phyloP scores from a whole-genome alignment of 1,140 invertebrate genomes.

The Triops longicaudatus region DNA sequence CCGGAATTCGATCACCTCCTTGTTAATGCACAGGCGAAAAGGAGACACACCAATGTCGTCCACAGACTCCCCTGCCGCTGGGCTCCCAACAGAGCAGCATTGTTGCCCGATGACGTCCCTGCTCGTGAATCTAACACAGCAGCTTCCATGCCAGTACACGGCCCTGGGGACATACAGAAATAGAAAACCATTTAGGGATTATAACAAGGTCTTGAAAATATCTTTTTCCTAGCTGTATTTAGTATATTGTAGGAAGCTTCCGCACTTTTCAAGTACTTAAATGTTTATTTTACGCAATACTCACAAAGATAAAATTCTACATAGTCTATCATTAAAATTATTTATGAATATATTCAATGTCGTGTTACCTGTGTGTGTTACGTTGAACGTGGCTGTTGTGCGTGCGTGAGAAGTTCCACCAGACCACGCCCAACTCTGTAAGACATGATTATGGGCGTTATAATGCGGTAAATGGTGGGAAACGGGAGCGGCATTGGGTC shows the following conservation, averaged over 20 bases:
- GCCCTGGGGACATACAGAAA: slow-evolving; percentile 19
- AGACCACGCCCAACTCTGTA: neutral
- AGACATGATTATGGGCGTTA: neutral
- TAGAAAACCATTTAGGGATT: neutral
- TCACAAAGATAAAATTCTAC: no score
- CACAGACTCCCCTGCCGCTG: slow-evolving; percentile 1
- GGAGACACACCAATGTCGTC: slow-evolving; percentile 1
- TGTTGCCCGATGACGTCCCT: slow-evolving; percentile 22
- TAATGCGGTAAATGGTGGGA: neutral
- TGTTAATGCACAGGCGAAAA: neutral
- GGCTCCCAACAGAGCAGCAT: slow-evolving; percentile 24
- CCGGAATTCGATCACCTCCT: slow-evolving; percentile 9
- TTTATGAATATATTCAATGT: no score
- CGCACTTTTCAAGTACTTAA: neutral
- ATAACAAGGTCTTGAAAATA: neutral
- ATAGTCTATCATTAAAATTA: no score
- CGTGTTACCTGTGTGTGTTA: neutral
- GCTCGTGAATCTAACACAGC: slow-evolving; percentile 21
- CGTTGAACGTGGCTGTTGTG: neutral
- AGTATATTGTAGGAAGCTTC: neutral
- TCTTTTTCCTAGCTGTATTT: neutral
- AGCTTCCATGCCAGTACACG: slow-evolving; percentile 26
- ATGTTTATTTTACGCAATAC: no score
- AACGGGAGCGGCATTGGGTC: neutral
- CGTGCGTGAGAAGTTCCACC: neutral